Base-by-base conservation (phyloP, 2,113 vertebrate species). In the Hystrix brachyura region DNA sequence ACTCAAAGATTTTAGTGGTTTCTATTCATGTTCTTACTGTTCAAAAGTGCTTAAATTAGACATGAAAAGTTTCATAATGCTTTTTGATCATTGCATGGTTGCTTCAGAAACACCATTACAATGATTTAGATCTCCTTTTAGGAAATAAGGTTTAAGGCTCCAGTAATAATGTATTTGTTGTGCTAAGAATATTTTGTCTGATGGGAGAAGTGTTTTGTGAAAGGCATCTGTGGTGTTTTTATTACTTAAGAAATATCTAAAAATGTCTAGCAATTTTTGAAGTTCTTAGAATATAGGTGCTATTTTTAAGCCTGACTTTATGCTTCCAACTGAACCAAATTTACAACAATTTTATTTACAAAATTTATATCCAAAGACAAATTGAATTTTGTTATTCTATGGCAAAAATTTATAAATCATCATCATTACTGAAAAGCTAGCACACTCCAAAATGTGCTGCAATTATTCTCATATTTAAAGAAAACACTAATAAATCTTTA, bases 71-170 rank as follows among this genome's bases (percentile, higher is more conserved):
- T 96, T 95, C 71, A 74, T 53, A 95, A 86, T 72, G 11, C 69
- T 96, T 95, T 91, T 51, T 96, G 74, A 80, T 27, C 51, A 95
- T 88, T 1, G 7, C 17, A 62, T 25, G 0, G 5, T 90, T 53
- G 65, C 87, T 97, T 96, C 55, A 86, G 82, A 95, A 95, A 65
- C 29, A 74, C n/a, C 67, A 25, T 94, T 97, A 94, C 46, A 46
- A 86, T 92, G 43, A 95, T 97, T 97, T 96, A 98, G 51, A 60
- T 69, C 7, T 21, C 74, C 91, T 84, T 23, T 74, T 90, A 89
- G 85, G 55, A 96, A 95, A 97, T 48, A 97, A 95, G 74, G 32
- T n/a, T 79, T 81, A 95, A 90, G 57, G 90, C 87, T 90, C 7
- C 23, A 48, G 48, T 64, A 86, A 48, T n/a, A 80, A 74, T 93